Conservation (phyloP, 2,888 invertebrate species). For the Pseudoips prasinana region DNA sequence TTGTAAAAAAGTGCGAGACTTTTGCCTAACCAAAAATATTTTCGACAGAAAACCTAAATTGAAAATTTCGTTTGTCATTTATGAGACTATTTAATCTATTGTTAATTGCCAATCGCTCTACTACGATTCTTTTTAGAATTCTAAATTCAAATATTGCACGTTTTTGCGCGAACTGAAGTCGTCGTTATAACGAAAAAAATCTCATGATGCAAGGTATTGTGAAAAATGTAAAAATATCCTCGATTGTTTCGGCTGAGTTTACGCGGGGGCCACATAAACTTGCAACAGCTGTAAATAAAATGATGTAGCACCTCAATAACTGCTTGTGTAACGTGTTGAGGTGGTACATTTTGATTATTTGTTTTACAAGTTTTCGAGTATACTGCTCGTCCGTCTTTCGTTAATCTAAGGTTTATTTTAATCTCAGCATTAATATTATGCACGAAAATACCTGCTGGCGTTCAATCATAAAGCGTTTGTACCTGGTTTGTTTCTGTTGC, state of each 20-base stretch:
- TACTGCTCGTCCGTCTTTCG: constrained; percentile 68
- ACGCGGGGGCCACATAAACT: constrained; percentile 61
- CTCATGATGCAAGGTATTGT: no score
- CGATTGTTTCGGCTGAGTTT: constrained; percentile 65
- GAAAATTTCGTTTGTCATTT: no score
- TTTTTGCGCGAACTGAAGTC: no score
- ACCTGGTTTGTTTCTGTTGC: constrained; percentile 79
- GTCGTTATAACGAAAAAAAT: no score
- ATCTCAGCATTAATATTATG: constrained; percentile 71
- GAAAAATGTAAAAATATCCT: constrained; percentile 51
- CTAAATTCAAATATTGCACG: no score
- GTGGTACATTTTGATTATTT: constrained; percentile 73
- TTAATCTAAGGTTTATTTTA: constrained; percentile 68
- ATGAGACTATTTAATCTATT: no score
- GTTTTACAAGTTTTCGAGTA: constrained; percentile 59
- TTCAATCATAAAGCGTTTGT: constrained; percentile 75
- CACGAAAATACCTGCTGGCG: constrained; percentile 70
- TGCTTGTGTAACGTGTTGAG: constrained; percentile 60
- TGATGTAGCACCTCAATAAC: constrained; percentile 76
- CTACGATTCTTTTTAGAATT: no score
- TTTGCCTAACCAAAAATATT: no score
- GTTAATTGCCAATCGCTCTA: no score
- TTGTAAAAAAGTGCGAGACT: no score
- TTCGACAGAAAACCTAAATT: no score
- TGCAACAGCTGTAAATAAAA: constrained; percentile 72